Base-by-base conservation (phyloP, 2,797 vertebrate genomes). In the Coregonus suidteri region DNA sequence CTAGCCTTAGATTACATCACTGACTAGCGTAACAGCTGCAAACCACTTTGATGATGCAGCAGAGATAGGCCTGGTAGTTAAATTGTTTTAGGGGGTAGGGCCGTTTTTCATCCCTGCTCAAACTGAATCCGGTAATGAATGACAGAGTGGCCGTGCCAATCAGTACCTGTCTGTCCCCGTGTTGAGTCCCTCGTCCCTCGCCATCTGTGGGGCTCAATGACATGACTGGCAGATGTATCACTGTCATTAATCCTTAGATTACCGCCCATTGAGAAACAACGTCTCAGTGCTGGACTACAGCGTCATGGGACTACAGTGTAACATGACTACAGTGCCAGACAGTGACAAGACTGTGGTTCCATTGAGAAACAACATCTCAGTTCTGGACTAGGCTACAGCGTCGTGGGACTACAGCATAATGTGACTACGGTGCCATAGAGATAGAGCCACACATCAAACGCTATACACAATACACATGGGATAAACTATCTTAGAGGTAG, bases 161-260 rank as follows among this genome's bases (percentile, higher is more conserved):
- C 76, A 73, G 81, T 69, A 81, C 31, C 47, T 9, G 14, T 34
- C n/a, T 5, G 1, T 30, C 13, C 47, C n/a, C 15, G 41, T 71
- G 53, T n/a, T n/a, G 14, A 56, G 16, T 56, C 53, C 51, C 69
- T 37, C 34, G 69, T 87, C 82, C 68, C 65, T 74, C 67, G 79
- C 90, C 89, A 91, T 92, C 92, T 91, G 90, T 86, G 89, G 85
- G 52, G 67, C 34, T 5, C 86, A 76, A 70, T 83, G 78, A 87
- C 88, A 85, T 84, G 88, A 92, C 89, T 89, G 90, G 86, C 88
- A 90, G 88, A 90, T 87, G 83, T 83, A 84, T 85, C 76, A 79
- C 81, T 81, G 86, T 88, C 90, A 91, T 91, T 88, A 91, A 91
- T 92, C 85, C 90, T 87, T 84, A 86, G 82, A 90, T 89, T 89